Evolutionary conservation across 2,113 vertebrate genomes (phyloP).

Genomic region (Corydoras maculifer): DNA sequence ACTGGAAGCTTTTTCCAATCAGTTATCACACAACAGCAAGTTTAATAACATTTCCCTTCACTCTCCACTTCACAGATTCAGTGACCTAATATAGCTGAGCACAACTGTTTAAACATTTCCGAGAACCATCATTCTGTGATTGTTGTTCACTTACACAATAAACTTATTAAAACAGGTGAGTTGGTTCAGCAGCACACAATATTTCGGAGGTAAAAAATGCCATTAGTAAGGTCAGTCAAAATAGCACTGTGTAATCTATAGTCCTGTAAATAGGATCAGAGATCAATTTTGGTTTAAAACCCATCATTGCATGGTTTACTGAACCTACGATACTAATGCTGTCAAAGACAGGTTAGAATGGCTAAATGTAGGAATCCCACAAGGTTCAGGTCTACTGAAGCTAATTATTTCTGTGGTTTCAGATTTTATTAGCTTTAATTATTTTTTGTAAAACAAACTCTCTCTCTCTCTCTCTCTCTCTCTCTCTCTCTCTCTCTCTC

Average conservation of each 20-base stretch:
- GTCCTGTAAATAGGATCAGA: too few relatives aligned
- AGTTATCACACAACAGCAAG: neutral
- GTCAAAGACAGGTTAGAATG: too few relatives aligned
- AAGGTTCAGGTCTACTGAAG: too few relatives aligned
- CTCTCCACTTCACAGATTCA: neutral
- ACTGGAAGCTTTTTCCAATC: neutral
- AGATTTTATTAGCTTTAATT: too few relatives aligned
- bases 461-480: too few relatives aligned
- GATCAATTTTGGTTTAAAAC: too few relatives aligned
- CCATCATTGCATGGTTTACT: too few relatives aligned
- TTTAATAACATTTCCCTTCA: neutral
- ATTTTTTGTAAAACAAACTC: neutral
- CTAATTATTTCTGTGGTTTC: too few relatives aligned
- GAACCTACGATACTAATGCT: too few relatives aligned
- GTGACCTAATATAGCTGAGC: neutral
- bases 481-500: too few relatives aligned
- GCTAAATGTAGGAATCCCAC: too few relatives aligned
- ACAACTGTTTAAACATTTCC: neutral
- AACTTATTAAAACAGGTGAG: constrained; percentile 7
- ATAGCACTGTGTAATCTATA: neutral
- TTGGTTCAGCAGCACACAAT: neutral
- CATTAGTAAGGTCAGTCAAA: neutral
- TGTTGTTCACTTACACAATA: neutral
- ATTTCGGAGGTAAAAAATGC: neutral
- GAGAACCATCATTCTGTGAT: neutral